Evolutionary conservation across 2,888 invertebrate species (phyloP), one percentile per base, ranked within the genome.

Genomic region (Ligdia adustata): DNA sequence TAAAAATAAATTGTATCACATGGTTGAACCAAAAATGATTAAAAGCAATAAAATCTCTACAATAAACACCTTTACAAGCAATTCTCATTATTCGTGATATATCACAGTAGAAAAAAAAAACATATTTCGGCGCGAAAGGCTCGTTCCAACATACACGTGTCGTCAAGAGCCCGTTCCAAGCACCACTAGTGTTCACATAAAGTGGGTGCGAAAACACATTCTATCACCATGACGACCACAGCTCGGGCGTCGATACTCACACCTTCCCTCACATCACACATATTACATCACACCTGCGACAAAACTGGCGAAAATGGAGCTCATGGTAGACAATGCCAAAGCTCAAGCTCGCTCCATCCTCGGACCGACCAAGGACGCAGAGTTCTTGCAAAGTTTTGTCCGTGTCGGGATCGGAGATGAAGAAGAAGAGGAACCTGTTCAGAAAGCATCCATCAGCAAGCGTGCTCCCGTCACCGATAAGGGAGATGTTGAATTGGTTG

Each of bases 311-410:
- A 63, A 52, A 39, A 81, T 82, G 74, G 80, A 82, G 38, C 76
- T 57, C 50, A 72, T 77, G 51, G 86, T 77, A 50, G 86, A 86
- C 34, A 81, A 76, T 51, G 90, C 83, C 9, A 84, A 83, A 67
- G 86, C 86, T 13, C 90, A 90, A 59, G 88, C 91, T 24, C 90
- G 90, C 33, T 92, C 92, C 49, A 93, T 94, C 37, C 82, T 95
- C n/a, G 93, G 93, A 40, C 91, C 93, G 16, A 92, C 93, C 31
- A 92, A 94, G 67, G 93, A 95, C 60, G 93, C 94, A 7, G 96
- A 96, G 72, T 92, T 96, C 62, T 76, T 96, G 9, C 95, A 95
- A 82, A 95, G 95, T 73, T 96, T 95, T 73, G 94, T 95, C 9
- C 91, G 95, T 37, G 92, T 95, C 9, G 95, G 93, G 15, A 82